Evolutionary conservation across 2,797 vertebrate species (phyloP).

Genomic region (Semaprochilodus insignis): DNA sequence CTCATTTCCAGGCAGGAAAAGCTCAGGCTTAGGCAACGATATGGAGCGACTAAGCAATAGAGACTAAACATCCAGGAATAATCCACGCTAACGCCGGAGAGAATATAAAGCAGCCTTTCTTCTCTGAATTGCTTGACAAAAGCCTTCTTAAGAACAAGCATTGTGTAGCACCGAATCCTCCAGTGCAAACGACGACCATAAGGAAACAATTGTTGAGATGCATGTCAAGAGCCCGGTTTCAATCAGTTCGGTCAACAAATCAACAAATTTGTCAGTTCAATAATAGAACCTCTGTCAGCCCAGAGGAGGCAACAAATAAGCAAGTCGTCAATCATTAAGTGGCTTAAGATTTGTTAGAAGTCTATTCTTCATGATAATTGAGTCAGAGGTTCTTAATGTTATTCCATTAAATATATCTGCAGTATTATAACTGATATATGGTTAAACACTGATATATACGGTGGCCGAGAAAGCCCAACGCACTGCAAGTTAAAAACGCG

Average conservation of each 20-base stretch:
- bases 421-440: too few relatives aligned
- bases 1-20: not conserved
- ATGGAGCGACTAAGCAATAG: not conserved
- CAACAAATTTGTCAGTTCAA: not conserved
- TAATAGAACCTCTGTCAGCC: not conserved
- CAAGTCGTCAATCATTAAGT: too few relatives aligned
- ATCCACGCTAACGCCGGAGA: not conserved
- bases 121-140: not conserved
- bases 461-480: too few relatives aligned
- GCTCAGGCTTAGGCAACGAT: not conserved
- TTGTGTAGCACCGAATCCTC: not conserved
- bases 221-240: not conserved
- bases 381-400: too few relatives aligned
- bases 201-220: not conserved
- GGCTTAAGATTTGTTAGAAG: not conserved
- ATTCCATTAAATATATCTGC: too few relatives aligned
- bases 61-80: conserved; percentile 5
- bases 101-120: not conserved
- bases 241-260: not conserved
- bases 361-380: not conserved
- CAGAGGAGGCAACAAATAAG: not conserved
- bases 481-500: too few relatives aligned
- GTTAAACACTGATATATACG: too few relatives aligned
- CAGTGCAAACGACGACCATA: not conserved
- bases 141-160: not conserved